A percentile compares a stretch with the other conserved stretches of the same genome.
Conservation (phyloP, 2,113 vertebrate genomes). For the Pterocles orientalis region DNA sequence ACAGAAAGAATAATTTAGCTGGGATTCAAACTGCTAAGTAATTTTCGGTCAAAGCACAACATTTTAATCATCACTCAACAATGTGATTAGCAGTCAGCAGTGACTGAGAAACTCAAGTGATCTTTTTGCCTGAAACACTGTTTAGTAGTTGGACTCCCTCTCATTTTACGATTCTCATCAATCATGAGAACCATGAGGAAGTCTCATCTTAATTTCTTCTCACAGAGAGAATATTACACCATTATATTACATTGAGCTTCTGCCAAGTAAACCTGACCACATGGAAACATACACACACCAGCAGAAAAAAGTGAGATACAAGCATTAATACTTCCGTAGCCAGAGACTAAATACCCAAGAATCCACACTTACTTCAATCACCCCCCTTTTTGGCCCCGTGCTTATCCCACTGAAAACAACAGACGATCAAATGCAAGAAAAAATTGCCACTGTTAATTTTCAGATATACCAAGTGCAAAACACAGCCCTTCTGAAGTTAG, state of each 20-base stretch:
- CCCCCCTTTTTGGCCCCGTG: neutral
- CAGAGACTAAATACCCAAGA: neutral
- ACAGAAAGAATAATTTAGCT: neutral
- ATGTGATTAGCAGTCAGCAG: slow-evolving; percentile 34
- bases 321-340: neutral
- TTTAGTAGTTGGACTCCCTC: slow-evolving; percentile 18
- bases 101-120: slow-evolving; percentile 2
- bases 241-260: neutral
- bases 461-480: neutral
- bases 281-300: neutral
- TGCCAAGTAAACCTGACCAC: neutral
- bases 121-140: neutral
- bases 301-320: neutral
- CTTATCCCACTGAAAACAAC: neutral
- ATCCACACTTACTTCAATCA: neutral
- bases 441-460: neutral
- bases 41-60: slow-evolving; percentile 40
- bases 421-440: neutral
- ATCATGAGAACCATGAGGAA: neutral
- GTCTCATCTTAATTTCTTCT: slow-evolving; percentile 9
- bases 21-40: neutral
- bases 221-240: neutral
- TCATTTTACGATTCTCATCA: slow-evolving; percentile 35
- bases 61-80: slow-evolving; percentile 39
- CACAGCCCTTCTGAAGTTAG: neutral